Percentiles rank a stretch among this genome's conserved stretches.
Conservation (phyloP, 1,140 invertebrate species). For the Cotesia chilonis region DNA sequence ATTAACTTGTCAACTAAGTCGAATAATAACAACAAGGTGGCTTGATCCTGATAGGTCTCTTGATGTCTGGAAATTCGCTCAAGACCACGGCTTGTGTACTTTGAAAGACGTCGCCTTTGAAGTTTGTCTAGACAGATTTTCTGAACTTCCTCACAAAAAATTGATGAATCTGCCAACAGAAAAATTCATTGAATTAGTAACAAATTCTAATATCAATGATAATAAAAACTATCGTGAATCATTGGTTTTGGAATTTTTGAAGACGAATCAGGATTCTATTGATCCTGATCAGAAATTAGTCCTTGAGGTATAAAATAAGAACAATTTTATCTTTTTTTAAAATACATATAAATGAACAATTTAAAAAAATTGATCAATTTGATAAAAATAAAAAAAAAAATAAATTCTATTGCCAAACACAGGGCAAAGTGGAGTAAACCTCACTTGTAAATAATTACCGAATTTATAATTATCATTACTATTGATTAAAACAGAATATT, state of each 20-base stretch:
- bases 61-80: constrained; percentile 47
- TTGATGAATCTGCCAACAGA: constrained; percentile 34
- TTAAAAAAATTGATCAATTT: too few species aligned
- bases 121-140: constrained; percentile 47
- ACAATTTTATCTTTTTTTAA: too few species aligned
- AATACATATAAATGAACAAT: too few species aligned
- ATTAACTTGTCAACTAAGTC: constrained; percentile 38
- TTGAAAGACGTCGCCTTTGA: constrained; percentile 44
- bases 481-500: neutral
- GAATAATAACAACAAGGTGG: constrained; percentile 40
- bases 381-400: too few species aligned
- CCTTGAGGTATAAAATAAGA: neutral
- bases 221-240: neutral
- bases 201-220: constrained; percentile 44
- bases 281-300: constrained; percentile 28
- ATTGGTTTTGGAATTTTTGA: constrained; percentile 12
- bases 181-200: constrained; percentile 42
- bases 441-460: neutral
- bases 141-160: constrained; percentile 36
- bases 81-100: constrained; percentile 38
- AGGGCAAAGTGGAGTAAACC: too few species aligned
- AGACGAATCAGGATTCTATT: neutral
- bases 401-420: too few species aligned
- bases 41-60: constrained; percentile 39
- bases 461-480: neutral